Evolutionary conservation across 2,797 vertebrate genomes (phyloP).

Genomic region (Poeciliopsis gracilis): DNA sequence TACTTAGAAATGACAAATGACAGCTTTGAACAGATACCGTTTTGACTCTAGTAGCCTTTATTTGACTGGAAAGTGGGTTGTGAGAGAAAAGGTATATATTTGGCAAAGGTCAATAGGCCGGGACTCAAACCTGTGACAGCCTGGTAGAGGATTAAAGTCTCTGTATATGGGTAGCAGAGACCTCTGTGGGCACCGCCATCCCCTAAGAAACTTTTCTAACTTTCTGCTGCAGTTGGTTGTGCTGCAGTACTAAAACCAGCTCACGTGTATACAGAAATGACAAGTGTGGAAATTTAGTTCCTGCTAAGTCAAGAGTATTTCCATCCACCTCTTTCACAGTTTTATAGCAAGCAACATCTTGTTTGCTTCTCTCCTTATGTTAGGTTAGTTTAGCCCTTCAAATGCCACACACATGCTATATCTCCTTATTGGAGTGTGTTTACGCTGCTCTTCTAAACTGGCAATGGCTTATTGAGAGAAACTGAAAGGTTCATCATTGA

Average conservation of each 20-base stretch:
- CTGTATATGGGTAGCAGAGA: too few species aligned
- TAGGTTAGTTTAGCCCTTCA: background rate
- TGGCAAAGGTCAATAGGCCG: too few species aligned
- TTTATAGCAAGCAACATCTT: background rate
- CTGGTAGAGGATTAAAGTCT: too few species aligned
- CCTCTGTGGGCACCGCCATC: too few species aligned
- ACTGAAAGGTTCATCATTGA: slow-evolving; percentile 14
- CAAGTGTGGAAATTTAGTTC: background rate
- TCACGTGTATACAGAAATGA: background rate
- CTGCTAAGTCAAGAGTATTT: background rate
- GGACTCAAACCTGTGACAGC: too few species aligned
- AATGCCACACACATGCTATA: background rate
- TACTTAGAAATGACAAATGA: background rate
- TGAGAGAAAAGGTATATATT: too few species aligned
- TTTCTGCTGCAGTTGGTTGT: background rate
- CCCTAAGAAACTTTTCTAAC: background rate
- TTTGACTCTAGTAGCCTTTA: too few species aligned
- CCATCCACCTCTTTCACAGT: background rate
- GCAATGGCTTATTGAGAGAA: slow-evolving; percentile 6
- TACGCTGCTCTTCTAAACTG: background rate
- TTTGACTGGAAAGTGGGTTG: too few species aligned
- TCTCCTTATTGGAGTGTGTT: background rate
- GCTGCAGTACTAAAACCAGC: background rate
- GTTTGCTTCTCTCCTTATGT: background rate
- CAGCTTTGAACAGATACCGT: background rate